Percentiles rank a stretch among this genome's conserved stretches.
phyloP scores from a whole-genome alignment of 2,113 vertebrate genomes.

The Podarcis cretensis region DNA sequence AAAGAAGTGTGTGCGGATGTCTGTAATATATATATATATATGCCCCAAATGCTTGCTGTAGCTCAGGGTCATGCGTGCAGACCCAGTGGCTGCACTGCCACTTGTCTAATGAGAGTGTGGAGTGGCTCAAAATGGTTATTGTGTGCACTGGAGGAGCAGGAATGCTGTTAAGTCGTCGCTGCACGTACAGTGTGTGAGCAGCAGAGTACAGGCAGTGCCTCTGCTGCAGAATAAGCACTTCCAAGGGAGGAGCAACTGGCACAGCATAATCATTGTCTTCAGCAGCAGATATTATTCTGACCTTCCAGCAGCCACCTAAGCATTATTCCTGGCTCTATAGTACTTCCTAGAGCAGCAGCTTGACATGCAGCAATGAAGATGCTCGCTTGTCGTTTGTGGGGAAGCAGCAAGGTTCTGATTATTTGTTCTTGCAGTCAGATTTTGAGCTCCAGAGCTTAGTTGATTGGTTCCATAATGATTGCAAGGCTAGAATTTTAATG shows the following conservation, averaged over 20 bases:
- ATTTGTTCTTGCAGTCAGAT: neutral
- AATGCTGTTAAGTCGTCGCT: neutral
- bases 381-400: neutral
- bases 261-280: constrained; percentile 12
- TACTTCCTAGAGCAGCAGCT: constrained; percentile 10
- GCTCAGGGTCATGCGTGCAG: neutral
- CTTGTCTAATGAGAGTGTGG: neutral
- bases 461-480: constrained; percentile 22
- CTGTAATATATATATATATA: neutral
- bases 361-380: neutral
- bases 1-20: neutral
- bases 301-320: neutral
- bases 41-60: neutral
- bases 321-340: neutral
- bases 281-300: constrained; percentile 3
- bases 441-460: neutral
- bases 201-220: constrained; percentile 19
- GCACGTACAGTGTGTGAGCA: constrained; percentile 2
- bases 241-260: constrained; percentile 17
- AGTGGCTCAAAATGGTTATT: constrained; percentile 10
- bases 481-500: constrained; percentile 10
- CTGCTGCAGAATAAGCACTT: constrained; percentile 12
- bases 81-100: neutral
- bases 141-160: neutral
- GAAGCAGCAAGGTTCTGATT: neutral